Evolutionary conservation across 2,888 invertebrate genomes (phyloP), one percentile per base, ranked within the genome.

Genomic region (Drosophila dives): DNA sequence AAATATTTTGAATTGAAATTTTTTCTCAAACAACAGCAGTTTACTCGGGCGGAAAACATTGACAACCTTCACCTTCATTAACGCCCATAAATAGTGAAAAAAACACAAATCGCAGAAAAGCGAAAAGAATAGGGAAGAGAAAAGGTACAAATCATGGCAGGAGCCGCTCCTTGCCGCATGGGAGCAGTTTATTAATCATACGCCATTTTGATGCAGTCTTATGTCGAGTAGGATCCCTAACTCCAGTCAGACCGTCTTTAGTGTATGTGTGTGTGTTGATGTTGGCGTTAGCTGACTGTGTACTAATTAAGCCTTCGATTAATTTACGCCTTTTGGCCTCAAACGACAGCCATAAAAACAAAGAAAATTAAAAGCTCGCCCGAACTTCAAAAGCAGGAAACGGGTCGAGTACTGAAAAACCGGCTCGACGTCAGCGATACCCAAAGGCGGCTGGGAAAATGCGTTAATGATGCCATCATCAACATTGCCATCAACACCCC

Each of bases 281-380:
- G 51, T 53, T 56, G 45, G 36, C 54, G 58, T 50, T 68, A 58
- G 54, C 65, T 76, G 67, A 53, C 65, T 77, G 82, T 88, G 80
- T 86, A 80, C 90, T 90, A 86, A 86, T 86, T 86, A 86, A 90
- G 86, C 90, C 90, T 90, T 91, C 91, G 90, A 90, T 91, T 90
- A 90, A 91, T 90, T 91, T 85, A 90, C 91, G 84, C 91, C 91
- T 91, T 90, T 91, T 90, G 90, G 91, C 91, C 90, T 81, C 86
- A 78, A 90, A 86, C 77, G 79, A 72, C 81, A 83, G 78, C 66
- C 82, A 42, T 72, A 77, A 86, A 86, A 83, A 81, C 83, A 91
- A 89, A 91, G 83, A 89, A 82, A 79, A 86, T 89, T 87, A 82
- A 83, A 85, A 87, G 76, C 80, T 81, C 68, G 73, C 85, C 84